Base-by-base conservation (phyloP, 2,888 invertebrate genomes). In the Tetragonula carbonaria region DNA sequence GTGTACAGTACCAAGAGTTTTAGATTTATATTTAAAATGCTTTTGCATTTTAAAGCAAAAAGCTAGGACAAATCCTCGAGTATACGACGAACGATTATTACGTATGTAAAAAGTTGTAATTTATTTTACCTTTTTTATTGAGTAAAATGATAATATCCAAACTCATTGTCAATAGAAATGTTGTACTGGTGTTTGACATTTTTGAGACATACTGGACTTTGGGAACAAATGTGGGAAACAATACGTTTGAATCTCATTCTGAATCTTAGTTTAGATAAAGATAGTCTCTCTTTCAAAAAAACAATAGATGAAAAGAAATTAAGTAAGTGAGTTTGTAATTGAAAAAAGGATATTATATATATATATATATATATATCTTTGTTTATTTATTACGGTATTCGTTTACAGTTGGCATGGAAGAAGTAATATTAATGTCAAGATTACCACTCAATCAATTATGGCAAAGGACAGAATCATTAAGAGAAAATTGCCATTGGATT, bases 171-270 rank as follows among this genome's bases (percentile, higher is more conserved):
- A 74, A 59, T 85, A 90, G 91, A 91, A 66, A 92, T 96, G 93
- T 90, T 96, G 72, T 95, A 95, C 86, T 96, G 95, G 92, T 96
- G 95, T 91, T 96, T 95, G 45, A 92, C 93, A 70, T 97, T 97
- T 92, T 92, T 97, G 33, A 96, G 96, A 74, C 97, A 97, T 91
- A 96, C 96, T 13, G 97, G 97, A 1, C 95, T 97, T 80, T 96
- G 96, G 95, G 97, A 97, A 95, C 96, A 96, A 91, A 96, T 98
- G 91, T 97, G 97, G 96, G 96, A 97, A 85, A 95, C 97, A 59
- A 93, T 97, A 70, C 96, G 96, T 92, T 95, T 97, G 92, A 96
- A 96, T 90, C 95, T 97, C 53, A 96, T 96, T 87, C 95, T 97
- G 87, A 97, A 97, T 95, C 95, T 97, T 4, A 88, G 86, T 68